Conservation (phyloP, 2,113 vertebrate species). For the Callipepla squamata region DNA sequence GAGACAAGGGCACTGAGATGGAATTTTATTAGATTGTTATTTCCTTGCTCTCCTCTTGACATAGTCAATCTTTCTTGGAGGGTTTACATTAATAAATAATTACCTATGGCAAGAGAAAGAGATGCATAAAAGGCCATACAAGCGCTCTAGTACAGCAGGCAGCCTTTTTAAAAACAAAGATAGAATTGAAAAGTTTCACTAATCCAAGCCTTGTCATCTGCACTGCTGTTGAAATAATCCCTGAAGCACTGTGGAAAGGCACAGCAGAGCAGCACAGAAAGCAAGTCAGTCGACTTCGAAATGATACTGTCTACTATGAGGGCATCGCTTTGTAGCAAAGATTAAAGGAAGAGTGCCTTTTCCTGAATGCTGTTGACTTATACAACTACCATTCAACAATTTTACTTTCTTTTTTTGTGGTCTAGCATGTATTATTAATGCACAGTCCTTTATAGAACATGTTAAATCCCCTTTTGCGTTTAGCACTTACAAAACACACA, state of each 20-base stretch:
- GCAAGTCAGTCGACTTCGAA: constrained; percentile 1
- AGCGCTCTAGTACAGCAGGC: constrained; percentile 8
- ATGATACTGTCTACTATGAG: constrained; percentile 16
- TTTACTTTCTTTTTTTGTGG: constrained; percentile 59
- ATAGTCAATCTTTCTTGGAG: constrained; percentile 39
- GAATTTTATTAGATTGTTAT: constrained; percentile 48
- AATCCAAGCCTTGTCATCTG: constrained; percentile 1
- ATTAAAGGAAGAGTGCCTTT: constrained; percentile 63
- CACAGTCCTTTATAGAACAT: constrained; percentile 60
- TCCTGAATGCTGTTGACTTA: constrained; percentile 47
- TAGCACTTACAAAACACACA: constrained; percentile 72
- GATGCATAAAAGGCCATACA: constrained; percentile 33
- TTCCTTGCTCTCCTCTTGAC: constrained; percentile 58
- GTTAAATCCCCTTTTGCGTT: constrained; percentile 62
- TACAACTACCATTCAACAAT: constrained; percentile 52
- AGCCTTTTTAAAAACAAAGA: constrained; percentile 64
- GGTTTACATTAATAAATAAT: constrained; percentile 69
- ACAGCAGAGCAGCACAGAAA: constrained; percentile 4
- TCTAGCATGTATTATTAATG: constrained; percentile 76
- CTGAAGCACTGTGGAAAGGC: constrained; percentile 52
- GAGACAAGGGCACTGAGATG: background rate
- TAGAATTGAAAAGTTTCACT: constrained; percentile 6
- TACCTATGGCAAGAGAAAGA: constrained; percentile 27
- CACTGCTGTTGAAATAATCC: constrained; percentile 22
- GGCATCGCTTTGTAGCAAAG: constrained; percentile 46